phyloP scores from a whole-genome alignment of 53 echinoderm and acorn worm species.

The Holothuria leucospilota region DNA sequence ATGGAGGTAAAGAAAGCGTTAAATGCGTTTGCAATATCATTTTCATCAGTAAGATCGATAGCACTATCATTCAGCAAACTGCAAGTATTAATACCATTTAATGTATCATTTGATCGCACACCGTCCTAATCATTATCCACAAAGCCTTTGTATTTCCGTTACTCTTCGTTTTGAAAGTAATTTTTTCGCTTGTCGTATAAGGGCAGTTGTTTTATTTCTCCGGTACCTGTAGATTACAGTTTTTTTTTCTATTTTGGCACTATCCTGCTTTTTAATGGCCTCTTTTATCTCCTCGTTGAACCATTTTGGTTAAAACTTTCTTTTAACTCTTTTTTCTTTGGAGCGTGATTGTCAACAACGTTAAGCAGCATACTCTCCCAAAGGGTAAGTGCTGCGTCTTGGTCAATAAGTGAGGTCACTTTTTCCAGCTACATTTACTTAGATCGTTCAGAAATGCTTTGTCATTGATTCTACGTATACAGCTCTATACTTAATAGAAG shows the following conservation, averaged over 20 bases:
- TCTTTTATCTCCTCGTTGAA: constrained; percentile 16
- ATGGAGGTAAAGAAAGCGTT: constrained; percentile 12
- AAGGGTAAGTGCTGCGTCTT: no score
- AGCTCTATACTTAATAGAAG: no score
- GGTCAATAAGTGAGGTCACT: no score
- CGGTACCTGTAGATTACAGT: not conserved
- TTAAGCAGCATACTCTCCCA: no score
- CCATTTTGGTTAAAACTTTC: constrained; percentile 14
- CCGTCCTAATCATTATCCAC: not conserved
- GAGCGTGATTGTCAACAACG: not conserved
- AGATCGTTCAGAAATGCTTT: no score
- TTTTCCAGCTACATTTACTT: no score
- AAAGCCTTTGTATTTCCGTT: not conserved
- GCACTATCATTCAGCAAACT: not conserved
- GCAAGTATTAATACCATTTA: not conserved
- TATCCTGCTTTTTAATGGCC: not conserved
- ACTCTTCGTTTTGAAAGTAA: constrained; percentile 1
- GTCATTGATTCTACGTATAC: no score
- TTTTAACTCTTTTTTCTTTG: no score
- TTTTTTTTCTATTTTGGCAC: not conserved
- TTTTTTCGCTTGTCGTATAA: constrained; percentile 1
- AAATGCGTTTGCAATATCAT: constrained; percentile 26
- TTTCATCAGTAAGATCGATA: not conserved
- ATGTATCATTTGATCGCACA: not conserved
- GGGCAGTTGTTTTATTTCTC: constrained; percentile 26